Evolutionary conservation across 2,888 invertebrate genomes (phyloP).

Genomic region (Cataglyphis rosenhaueri): DNA sequence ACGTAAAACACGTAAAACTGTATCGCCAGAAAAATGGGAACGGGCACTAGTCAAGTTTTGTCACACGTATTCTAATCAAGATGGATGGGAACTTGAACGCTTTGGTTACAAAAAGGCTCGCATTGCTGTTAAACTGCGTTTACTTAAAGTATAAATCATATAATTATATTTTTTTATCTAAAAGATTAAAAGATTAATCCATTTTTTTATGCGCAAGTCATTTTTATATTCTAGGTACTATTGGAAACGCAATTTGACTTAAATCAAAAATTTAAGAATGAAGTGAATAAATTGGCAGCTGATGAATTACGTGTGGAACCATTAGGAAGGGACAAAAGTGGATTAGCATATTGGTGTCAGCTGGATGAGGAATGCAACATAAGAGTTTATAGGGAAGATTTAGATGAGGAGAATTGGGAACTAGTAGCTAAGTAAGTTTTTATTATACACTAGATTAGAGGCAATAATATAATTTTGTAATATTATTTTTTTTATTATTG

Average conservation of each 20-base stretch:
- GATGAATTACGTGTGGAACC: slow-evolving; percentile 94
- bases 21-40: slow-evolving; percentile 96
- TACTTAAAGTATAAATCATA: slow-evolving; percentile 91
- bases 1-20: slow-evolving; percentile 93
- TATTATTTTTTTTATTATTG: not conserved
- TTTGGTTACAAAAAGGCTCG: slow-evolving; percentile 98
- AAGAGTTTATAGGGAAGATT: slow-evolving; percentile 97
- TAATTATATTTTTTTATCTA: not conserved
- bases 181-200: not conserved
- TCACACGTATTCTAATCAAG: slow-evolving; percentile 94
- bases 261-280: slow-evolving; percentile 96
- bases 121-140: slow-evolving; percentile 94
- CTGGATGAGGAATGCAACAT: slow-evolving; percentile 95
- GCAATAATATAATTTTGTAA: not conserved
- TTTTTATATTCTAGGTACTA: slow-evolving; percentile 89
- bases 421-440: slow-evolving; percentile 92
- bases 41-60: slow-evolving; percentile 95
- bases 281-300: slow-evolving; percentile 92
- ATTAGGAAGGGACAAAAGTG: slow-evolving; percentile 95
- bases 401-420: slow-evolving; percentile 98
- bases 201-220: slow-evolving; percentile 12
- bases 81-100: slow-evolving; percentile 98
- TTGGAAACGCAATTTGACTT: slow-evolving; percentile 98
- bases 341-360: slow-evolving; percentile 97
- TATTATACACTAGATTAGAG: slow-evolving; percentile 19